Conservation (phyloP, 2,113 vertebrate genomes). For the Pithys albifrons region DNA sequence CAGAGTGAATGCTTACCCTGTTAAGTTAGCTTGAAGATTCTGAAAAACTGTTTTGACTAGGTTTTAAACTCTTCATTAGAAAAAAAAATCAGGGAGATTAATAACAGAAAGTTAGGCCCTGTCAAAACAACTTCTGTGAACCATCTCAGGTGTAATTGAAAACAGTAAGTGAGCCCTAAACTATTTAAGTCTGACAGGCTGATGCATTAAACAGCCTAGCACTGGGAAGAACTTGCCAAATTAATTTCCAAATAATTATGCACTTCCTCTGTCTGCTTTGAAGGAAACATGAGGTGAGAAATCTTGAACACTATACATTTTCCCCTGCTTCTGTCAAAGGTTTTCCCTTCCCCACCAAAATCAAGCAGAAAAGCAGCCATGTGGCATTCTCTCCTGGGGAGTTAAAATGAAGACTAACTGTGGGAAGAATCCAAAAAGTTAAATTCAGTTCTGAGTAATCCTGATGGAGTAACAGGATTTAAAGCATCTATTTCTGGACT, state of each 20-base stretch:
- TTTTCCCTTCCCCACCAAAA: conserved; percentile 1
- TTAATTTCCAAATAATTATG: conserved; percentile 32
- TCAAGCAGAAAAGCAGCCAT: not conserved
- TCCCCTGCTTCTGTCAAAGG: not conserved
- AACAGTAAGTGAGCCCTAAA: not conserved
- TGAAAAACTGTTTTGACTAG: conserved; percentile 1
- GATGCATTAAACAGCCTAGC: conserved; percentile 15
- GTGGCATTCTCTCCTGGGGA: not conserved
- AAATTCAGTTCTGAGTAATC: not conserved
- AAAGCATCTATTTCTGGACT: not conserved
- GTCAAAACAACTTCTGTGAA: conserved; percentile 33
- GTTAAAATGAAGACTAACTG: not conserved
- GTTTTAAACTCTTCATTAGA: not conserved
- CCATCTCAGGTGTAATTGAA: conserved; percentile 25
- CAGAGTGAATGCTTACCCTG: accelerated
- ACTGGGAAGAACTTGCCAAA: not conserved
- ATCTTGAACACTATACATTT: not conserved
- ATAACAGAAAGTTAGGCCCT: conserved; percentile 11
- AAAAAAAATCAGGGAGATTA: not conserved
- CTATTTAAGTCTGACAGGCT: not conserved
- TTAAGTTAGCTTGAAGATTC: not conserved
- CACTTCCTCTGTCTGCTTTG: not conserved
- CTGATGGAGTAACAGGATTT: not conserved
- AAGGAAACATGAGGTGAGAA: not conserved
- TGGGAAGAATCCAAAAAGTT: not conserved